phyloP scores from a whole-genome alignment of 2,888 invertebrate species.

The Zygaena filipendulae region DNA sequence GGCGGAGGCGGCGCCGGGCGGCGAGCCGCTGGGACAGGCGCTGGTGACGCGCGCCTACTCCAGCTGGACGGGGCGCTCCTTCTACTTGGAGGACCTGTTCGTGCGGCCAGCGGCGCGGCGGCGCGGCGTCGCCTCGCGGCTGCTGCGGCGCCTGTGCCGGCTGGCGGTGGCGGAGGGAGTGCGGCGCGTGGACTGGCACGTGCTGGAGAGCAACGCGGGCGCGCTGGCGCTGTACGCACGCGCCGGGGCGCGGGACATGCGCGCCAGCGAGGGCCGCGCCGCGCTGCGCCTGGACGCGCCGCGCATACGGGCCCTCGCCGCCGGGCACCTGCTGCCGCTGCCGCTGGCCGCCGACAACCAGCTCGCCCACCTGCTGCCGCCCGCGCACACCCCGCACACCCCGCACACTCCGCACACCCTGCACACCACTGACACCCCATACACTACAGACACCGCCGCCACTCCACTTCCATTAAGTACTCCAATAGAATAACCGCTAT shows the following conservation, averaged over 20 bases:
- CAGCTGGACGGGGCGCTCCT: conserved; percentile 83
- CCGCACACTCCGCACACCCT: too few species aligned
- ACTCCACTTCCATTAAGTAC: too few species aligned
- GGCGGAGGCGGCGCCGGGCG: conserved; percentile 55
- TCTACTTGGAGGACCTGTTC: conserved; percentile 89
- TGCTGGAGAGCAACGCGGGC: conserved; percentile 78
- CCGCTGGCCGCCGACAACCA: conserved; percentile 1
- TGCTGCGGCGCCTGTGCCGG: conserved; percentile 60
- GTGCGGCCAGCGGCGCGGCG: conserved; percentile 73
- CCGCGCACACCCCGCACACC: conserved; percentile 8
- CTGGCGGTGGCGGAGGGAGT: conserved; percentile 59
- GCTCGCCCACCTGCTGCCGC: too few species aligned
- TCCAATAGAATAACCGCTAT: too few species aligned
- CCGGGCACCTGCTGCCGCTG: conserved; percentile 12
- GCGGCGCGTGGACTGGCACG: conserved; percentile 79
- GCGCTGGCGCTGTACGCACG: conserved; percentile 81
- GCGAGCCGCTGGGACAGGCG: conserved; percentile 75
- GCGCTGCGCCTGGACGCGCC: conserved; percentile 41
- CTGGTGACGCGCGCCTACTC: conserved; percentile 86
- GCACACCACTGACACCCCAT: background rate
- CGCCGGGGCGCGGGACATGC: conserved; percentile 70
- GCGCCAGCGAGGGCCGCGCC: conserved; percentile 33
- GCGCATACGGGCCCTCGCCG: conserved; percentile 28
- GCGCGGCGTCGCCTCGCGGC: conserved; percentile 69
- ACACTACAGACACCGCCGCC: too few species aligned